phyloP scores from a whole-genome alignment of 2,113 vertebrate genomes.

The Oenanthe oenanthe region DNA sequence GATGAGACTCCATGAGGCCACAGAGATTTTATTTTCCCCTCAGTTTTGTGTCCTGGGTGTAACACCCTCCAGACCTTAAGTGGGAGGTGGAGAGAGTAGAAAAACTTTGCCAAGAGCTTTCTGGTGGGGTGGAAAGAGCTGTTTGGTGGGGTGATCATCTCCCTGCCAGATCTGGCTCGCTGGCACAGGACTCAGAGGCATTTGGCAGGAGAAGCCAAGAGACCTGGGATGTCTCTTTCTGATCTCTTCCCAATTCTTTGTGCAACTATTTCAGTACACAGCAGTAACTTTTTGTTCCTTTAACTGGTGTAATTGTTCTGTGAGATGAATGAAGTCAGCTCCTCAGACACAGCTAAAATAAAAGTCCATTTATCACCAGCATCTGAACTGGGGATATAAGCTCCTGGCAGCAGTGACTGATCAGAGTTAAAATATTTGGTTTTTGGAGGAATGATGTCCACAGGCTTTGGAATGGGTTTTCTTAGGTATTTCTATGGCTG shows the following conservation, averaged over 20 bases:
- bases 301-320: neutral
- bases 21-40: neutral
- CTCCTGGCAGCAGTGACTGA: neutral
- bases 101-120: neutral
- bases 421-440: neutral
- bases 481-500: neutral
- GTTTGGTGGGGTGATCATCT: neutral
- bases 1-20: rapidly evolving
- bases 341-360: neutral
- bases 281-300: neutral
- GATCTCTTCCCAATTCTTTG: neutral
- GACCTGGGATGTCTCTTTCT: neutral
- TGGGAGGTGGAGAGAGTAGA: neutral
- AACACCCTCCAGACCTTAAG: neutral
- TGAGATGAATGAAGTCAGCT: neutral
- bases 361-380: neutral
- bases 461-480: neutral
- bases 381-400: neutral
- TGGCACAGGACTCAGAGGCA: neutral
- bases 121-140: neutral
- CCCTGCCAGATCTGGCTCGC: rapidly evolving
- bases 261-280: neutral
- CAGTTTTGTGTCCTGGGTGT: neutral
- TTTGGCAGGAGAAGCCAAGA: neutral
- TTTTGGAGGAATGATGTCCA: neutral